Base-by-base conservation (phyloP, 1,140 invertebrate species). In the Orussus abietinus region DNA sequence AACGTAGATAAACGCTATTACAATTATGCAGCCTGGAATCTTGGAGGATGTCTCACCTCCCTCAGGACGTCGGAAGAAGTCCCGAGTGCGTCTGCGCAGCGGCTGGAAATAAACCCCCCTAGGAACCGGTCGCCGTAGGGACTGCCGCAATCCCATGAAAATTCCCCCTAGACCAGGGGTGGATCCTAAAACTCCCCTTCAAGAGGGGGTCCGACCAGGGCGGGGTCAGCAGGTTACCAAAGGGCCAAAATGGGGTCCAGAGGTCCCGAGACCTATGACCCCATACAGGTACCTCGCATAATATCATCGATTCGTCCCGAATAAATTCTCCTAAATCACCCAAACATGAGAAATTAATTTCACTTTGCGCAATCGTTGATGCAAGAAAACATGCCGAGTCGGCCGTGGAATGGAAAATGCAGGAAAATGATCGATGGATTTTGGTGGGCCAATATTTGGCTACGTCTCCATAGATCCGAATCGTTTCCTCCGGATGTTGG, bases 261-360 rank as follows among this genome's bases (percentile, higher is more conserved):
- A 37, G 53, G 51, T 55, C 48, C 29, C 42, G 59, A 63, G 55
- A 57, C 59, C 60, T 62, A 53, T 59, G 57, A 66, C 62, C 58
- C 45, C 39, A 21, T 25, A 36, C 53, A 59, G 53, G 56, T 51
- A 50, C 41, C 10, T 19, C 20, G 25, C 10, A 15, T 35, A 19
- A 38, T 34, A 35, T 18, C 25, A n/a, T n/a, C n/a, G n/a, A n/a
- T n/a, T n/a, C 12, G 11, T 33, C 20, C 31, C 4, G 9, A 13
- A n/a, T n/a, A n/a, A n/a, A n/a, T n/a, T n/a, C n/a, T n/a, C n/a
- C n/a, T n/a, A n/a, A n/a, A n/a, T n/a, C n/a, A n/a, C n/a, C n/a
- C n/a, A n/a, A n/a, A n/a, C n/a, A n/a, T n/a, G n/a, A n/a, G n/a
- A n/a, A n/a, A n/a, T n/a, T n/a, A n/a, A n/a, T n/a, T n/a, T n/a